A percentile compares a stretch with the other conserved stretches of the same genome.
phyloP scores from a whole-genome alignment of 2,888 invertebrate species.

The Clitarchus hookeri region DNA sequence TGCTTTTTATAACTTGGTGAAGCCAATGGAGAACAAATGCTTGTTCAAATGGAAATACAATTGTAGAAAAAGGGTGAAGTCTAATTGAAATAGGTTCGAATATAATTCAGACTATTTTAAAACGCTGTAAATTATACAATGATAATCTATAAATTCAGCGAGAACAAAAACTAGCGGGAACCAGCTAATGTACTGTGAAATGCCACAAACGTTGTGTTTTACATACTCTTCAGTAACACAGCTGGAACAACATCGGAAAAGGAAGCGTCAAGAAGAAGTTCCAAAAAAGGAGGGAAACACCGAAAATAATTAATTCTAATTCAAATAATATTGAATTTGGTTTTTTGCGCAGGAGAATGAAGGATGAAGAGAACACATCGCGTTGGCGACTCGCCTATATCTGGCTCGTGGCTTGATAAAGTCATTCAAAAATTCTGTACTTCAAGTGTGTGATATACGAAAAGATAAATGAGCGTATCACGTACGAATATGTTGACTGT shows the following conservation, averaged over 20 bases:
- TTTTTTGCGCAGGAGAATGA: not conserved
- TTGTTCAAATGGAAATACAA: too few relatives aligned
- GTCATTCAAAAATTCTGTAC: not conserved
- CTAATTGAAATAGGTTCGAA: not conserved
- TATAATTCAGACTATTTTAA: not conserved
- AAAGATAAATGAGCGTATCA: not conserved
- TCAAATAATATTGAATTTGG: not conserved
- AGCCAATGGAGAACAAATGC: not conserved
- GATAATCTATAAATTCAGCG: not conserved
- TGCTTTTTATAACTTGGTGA: not conserved
- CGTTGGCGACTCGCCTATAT: not conserved
- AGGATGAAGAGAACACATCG: not conserved
- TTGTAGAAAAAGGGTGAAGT: not conserved
- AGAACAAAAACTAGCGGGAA: not conserved
- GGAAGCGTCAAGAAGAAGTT: not conserved
- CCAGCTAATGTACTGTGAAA: not conserved
- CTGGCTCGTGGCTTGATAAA: not conserved
- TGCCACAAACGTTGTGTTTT: constrained; percentile 18
- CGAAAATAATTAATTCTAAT: not conserved
- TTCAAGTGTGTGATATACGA: constrained; percentile 11
- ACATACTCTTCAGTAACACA: not conserved
- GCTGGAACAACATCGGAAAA: not conserved
- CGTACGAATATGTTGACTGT: not conserved
- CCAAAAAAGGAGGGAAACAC: not conserved
- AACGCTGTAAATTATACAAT: too few relatives aligned